Percentiles rank a stretch among this genome's conserved stretches.
phyloP scores from a whole-genome alignment of 1,140 invertebrate genomes.

The Drosophila nigromelanica region DNA sequence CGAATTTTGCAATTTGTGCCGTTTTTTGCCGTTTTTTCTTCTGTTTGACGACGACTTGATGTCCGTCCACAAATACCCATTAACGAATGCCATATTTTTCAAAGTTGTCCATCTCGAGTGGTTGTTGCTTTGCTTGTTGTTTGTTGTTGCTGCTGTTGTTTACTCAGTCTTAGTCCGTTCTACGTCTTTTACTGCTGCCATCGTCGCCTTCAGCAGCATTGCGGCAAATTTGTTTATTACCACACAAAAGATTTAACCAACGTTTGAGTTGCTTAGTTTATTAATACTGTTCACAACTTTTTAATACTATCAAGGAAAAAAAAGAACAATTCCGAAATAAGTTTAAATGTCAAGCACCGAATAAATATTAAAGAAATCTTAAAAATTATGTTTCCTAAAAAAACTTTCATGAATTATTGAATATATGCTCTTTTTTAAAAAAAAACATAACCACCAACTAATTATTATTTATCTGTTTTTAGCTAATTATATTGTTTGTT shows the following conservation, averaged over 20 bases:
- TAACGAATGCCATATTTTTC: slow-evolving; percentile 17
- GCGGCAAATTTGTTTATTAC: slow-evolving; percentile 18
- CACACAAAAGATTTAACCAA: background rate
- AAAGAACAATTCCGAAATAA: too few relatives aligned
- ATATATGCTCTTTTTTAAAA: too few relatives aligned
- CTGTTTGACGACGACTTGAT: slow-evolving; percentile 18
- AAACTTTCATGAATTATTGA: too few relatives aligned
- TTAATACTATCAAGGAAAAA: too few relatives aligned
- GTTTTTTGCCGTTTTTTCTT: slow-evolving; percentile 29
- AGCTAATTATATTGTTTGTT: too few relatives aligned
- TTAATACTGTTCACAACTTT: background rate
- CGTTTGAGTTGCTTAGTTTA: background rate
- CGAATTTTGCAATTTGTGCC: slow-evolving; percentile 43
- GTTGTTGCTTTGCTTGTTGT: slow-evolving; percentile 11
- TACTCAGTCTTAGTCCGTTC: slow-evolving; percentile 8
- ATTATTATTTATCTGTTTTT: too few relatives aligned
- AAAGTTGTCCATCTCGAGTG: slow-evolving; percentile 7
- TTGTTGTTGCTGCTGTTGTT: slow-evolving; percentile 2
- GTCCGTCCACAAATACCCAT: slow-evolving; percentile 16
- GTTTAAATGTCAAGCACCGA: background rate
- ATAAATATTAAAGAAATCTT: too few relatives aligned
- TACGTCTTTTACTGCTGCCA: slow-evolving; percentile 1
- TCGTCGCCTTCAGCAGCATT: slow-evolving; percentile 10
- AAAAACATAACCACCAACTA: too few relatives aligned
- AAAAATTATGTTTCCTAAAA: background rate